phyloP scores from a whole-genome alignment of 2,797 vertebrate species.

The Lithobates sylvaticus region DNA sequence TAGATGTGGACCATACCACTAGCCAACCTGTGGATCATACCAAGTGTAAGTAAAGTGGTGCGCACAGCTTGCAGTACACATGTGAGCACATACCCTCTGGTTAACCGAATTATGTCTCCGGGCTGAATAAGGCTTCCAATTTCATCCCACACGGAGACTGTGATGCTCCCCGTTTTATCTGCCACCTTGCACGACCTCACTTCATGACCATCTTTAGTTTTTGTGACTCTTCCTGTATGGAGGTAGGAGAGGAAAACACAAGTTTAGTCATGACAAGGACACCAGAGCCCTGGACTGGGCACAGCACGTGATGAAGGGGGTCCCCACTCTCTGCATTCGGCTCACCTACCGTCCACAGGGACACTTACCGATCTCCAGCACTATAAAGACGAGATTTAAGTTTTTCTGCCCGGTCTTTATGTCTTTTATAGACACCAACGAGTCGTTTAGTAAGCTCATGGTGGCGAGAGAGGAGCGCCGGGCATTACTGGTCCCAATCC shows the following conservation, averaged over 20 bases:
- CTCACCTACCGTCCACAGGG: not conserved
- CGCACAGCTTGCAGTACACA: not conserved
- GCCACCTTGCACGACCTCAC: slow-evolving; percentile 97
- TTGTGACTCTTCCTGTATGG: slow-evolving; percentile 90
- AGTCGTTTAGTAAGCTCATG: slow-evolving; percentile 83
- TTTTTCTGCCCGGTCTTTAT: slow-evolving; percentile 97
- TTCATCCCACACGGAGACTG: slow-evolving; percentile 98
- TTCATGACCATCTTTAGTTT: slow-evolving; percentile 98
- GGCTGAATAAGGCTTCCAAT: slow-evolving; percentile 94
- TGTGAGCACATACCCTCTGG: slow-evolving; percentile 86
- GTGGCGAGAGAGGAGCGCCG: slow-evolving; percentile 56
- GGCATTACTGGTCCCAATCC: not conserved
- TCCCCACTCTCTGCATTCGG: too few relatives aligned
- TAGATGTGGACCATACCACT: too few relatives aligned
- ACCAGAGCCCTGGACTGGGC: too few relatives aligned
- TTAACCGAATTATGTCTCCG: slow-evolving; percentile 96
- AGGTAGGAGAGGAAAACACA: slow-evolving; percentile 44
- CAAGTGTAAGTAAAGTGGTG: too few relatives aligned
- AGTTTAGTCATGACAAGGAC: too few relatives aligned
- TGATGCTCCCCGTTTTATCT: slow-evolving; percentile 96
- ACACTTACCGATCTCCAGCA: slow-evolving; percentile 98
- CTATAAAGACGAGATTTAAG: slow-evolving; percentile 98
- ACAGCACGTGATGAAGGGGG: too few relatives aligned
- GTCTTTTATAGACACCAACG: slow-evolving; percentile 90
- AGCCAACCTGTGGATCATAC: too few relatives aligned